Conservation (phyloP, 2,888 invertebrate genomes). For the Drosophila demipolita region DNA sequence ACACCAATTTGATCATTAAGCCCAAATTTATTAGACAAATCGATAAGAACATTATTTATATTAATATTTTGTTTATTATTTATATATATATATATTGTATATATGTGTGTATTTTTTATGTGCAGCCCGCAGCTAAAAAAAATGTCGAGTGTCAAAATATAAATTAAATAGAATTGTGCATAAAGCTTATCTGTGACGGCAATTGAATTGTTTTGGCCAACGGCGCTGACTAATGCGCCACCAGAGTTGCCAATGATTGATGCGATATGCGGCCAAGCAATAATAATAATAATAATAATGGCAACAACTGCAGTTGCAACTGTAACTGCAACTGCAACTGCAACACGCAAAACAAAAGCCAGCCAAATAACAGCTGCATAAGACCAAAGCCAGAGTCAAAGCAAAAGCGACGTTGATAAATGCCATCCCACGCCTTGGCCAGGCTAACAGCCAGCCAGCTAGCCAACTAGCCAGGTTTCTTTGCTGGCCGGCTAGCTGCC, state of each 20-base stretch:
- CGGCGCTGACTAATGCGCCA: conserved; percentile 78
- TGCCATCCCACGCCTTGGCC: conserved; percentile 81
- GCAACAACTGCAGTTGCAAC: conserved; percentile 25
- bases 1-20: not conserved
- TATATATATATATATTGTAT: not conserved
- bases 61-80: not conserved
- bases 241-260: conserved; percentile 73
- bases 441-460: conserved; percentile 7
- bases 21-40: not conserved
- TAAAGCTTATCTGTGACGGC: conserved; percentile 61
- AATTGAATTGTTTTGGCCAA: conserved; percentile 66
- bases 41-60: not conserved
- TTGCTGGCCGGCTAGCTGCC: not conserved
- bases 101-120: not conserved
- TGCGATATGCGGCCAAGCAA: conserved; percentile 47
- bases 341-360: conserved; percentile 29
- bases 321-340: conserved; percentile 31
- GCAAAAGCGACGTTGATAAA: conserved; percentile 80
- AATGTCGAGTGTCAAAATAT: conserved; percentile 72
- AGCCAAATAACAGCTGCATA: conserved; percentile 32
- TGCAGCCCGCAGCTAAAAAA: conserved; percentile 2
- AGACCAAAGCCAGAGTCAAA: conserved; percentile 22
- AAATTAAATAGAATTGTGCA: conserved; percentile 74
- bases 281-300: conserved; percentile 24
- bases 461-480: conserved; percentile 1